phyloP scores from a whole-genome alignment of 2,797 vertebrate genomes.

The Champsocephalus esox region DNA sequence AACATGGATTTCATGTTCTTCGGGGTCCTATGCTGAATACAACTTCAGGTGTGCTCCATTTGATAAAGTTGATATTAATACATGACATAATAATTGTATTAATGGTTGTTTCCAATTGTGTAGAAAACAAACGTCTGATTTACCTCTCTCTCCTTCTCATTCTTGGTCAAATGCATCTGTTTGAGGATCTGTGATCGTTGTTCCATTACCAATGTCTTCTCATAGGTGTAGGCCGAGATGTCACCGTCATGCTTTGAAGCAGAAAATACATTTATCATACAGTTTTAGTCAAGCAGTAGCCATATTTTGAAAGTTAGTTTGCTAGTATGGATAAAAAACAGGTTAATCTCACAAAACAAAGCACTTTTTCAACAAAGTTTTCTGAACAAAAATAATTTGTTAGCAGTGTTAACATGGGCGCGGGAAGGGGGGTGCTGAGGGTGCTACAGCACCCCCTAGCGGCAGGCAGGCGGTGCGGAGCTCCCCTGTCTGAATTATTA shows the following conservation, averaged over 20 bases:
- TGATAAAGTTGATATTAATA: too few relatives aligned
- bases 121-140: background rate
- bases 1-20: background rate
- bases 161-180: slow-evolving; percentile 99
- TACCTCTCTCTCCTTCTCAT: slow-evolving; percentile 96
- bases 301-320: background rate
- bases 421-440: too few relatives aligned
- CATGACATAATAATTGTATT: background rate
- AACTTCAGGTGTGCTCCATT: background rate
- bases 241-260: slow-evolving; percentile 91
- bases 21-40: background rate
- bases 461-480: too few relatives aligned
- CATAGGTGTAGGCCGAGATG: slow-evolving; percentile 97
- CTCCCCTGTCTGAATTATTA: too few relatives aligned
- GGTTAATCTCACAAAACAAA: background rate
- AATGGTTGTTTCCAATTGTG: background rate
- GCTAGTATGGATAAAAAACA: background rate
- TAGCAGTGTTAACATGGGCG: too few relatives aligned
- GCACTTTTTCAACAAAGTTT: background rate
- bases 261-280: background rate
- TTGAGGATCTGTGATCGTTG: slow-evolving; percentile 98
- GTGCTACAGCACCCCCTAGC: too few relatives aligned
- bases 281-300: background rate
- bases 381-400: background rate
- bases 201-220: slow-evolving; percentile 98